Evolutionary conservation across 2,113 vertebrate genomes (phyloP), one percentile per base, ranked within the genome.

Genomic region (Dipodomys merriami): DNA sequence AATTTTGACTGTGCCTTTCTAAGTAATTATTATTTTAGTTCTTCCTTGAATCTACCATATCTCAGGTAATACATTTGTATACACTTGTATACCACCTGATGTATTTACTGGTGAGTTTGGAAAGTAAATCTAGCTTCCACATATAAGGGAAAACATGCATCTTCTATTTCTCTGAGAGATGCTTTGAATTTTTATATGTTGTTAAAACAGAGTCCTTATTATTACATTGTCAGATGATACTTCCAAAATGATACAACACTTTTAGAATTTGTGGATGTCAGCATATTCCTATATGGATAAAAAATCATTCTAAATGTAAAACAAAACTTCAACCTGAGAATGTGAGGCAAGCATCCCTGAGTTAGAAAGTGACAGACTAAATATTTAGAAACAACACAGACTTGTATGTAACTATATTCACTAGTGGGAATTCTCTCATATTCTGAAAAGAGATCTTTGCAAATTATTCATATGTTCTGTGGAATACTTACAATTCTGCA

Each of bases 341-440:
- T 60, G n/a, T 0, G 81, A 86, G 27, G 23, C 39, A 85, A 57
- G 16, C 7, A 79, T 27, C 2, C 39, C 33, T 10, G 74, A 25
- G 69, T 86, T 96, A 62, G 11, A 76, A 96, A 96, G 94, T 65
- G 29, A 74, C 78, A 76, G 30, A 6, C 79, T 94, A 94, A 94
- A 30, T 94, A 44, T 94, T 94, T 71, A 95, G 67, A 94, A 27
- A 11, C 81, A 90, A 74, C 18, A 1, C 53, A 89, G 78, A 64
- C 5, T 89, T 93, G 88, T 76, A n/a, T 96, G 92, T 84, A 96
- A 79, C 64, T 92, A 53, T 73, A 84, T 18, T 60, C 82, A 91
- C 84, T 96, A 94, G 64, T 77, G 64, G 30, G 6, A 80, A 22
- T 83, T 94, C 91, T 89, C 62, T 92, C 73, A 94, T 16, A 83